A percentile compares a stretch with the other conserved stretches of the same genome.
These are phyloP conservation scores for Meiosimyza decipiens DNA, from an alignment of 2,888 invertebrate species.

Conservation along the genomic window DNA sequence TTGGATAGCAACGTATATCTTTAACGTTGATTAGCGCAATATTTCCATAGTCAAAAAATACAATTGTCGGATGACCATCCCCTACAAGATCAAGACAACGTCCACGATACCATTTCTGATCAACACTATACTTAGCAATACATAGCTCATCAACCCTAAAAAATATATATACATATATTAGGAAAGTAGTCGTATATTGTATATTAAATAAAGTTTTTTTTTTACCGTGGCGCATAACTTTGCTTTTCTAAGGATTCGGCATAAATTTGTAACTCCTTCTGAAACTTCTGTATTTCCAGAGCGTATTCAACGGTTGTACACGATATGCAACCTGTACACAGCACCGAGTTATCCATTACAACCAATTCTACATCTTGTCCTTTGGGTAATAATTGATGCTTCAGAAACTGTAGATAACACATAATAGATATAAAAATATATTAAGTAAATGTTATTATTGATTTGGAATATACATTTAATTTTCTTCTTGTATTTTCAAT, in stretches of 20 bases:
- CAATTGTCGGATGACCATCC: slow-evolving; percentile 62
- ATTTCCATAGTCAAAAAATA: slow-evolving; percentile 64
- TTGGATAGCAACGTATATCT: slow-evolving; percentile 60
- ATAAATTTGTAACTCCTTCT: slow-evolving; percentile 56
- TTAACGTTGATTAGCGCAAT: slow-evolving; percentile 52
- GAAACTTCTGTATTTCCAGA: slow-evolving; percentile 55
- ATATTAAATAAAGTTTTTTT: background rate
- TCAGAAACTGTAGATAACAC: slow-evolving; percentile 49
- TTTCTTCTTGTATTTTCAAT: too few relatives aligned
- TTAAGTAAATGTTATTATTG: too few relatives aligned
- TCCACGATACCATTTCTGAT: slow-evolving; percentile 62
- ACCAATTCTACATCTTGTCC: slow-evolving; percentile 55
- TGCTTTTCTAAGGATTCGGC: slow-evolving; percentile 45
- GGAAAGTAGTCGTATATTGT: background rate
- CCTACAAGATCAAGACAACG: slow-evolving; percentile 60
- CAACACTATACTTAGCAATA: slow-evolving; percentile 56
- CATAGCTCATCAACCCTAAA: slow-evolving; percentile 57
- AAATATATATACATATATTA: slow-evolving; percentile 1
- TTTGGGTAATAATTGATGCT: slow-evolving; percentile 48
- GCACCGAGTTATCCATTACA: slow-evolving; percentile 60
- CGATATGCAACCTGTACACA: slow-evolving; percentile 55
- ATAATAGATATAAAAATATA: background rate
- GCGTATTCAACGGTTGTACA: slow-evolving; percentile 56
- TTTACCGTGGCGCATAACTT: slow-evolving; percentile 58
- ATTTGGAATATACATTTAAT: too few relatives aligned